Base-by-base conservation (phyloP, 2,113 vertebrate species). In the Anser brachyrhynchus region DNA sequence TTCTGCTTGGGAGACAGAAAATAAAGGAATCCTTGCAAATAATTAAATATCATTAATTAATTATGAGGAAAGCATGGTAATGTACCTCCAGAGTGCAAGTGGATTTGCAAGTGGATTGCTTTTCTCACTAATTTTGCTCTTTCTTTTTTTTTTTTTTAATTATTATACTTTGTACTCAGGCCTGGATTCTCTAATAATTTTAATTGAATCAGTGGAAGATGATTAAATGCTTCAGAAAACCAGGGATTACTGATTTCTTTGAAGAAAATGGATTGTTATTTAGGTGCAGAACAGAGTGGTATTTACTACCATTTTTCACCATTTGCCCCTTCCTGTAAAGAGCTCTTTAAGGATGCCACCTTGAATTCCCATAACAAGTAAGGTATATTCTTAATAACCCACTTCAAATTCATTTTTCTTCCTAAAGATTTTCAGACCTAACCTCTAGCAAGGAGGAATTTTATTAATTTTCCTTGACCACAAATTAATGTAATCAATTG, bases 1-100 rank as follows among this genome's bases (percentile, higher is more conserved):
- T 72, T 84, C 65, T 89, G 22, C 51, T 65, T 54, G 29, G 65
- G 66, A 94, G 35, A 70, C 23, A 89, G n/a, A 91, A 90, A 96
- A 92, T 76, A 92, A 59, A 94, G 28, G 74, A 89, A 92, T 83
- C n/a, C 17, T 84, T 93, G 73, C 80, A 96, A 97, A 86, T 97
- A 94, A 95, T 96, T 96, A 94, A 95, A 96, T 78, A 93, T 95
- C 16, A 93, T 90, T 79, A 93, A 87, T 91, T 95, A 92, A 87
- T 92, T 87, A 95, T 91, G 84, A 87, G 55, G 28, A 90, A 86
- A 37, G 33, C 55, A 91, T 85, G 33, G 64, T 72, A 89, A 69
- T 55, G 66, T 78, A 91, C 31, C 67, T 81, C 51, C 28, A 84
- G 92, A 90, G 85, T 88, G 16, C 35, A 91, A 96, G 37, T 46